Conservation (phyloP, 2,888 invertebrate genomes). For the Trichopoda pennipes region DNA sequence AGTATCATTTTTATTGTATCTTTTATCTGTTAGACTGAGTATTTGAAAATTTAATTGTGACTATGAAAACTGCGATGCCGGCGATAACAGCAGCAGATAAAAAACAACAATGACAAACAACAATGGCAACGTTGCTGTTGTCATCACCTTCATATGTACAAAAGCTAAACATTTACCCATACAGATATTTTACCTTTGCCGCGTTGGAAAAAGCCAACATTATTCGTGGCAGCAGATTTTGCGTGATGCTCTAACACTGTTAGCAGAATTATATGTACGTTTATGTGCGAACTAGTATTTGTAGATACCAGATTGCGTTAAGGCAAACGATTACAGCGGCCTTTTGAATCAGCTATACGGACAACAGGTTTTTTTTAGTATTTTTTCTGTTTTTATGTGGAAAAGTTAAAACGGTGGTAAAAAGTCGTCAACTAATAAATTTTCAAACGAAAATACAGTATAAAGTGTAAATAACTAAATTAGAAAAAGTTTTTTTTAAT, state of each 20-base stretch:
- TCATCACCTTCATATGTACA: slow-evolving; percentile 51
- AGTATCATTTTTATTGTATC: slow-evolving; percentile 55
- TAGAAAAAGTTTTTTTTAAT: slow-evolving; percentile 52
- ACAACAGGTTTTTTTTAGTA: slow-evolving; percentile 70
- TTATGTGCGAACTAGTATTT: slow-evolving; percentile 44
- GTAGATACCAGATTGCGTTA: slow-evolving; percentile 62
- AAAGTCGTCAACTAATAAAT: slow-evolving; percentile 56
- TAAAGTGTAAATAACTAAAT: slow-evolving; percentile 53
- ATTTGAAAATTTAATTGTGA: slow-evolving; percentile 70
- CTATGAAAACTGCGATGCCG: slow-evolving; percentile 57
- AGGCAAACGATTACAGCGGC: slow-evolving; percentile 65
- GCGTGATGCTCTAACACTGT: slow-evolving; percentile 47
- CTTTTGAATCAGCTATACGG: slow-evolving; percentile 66
- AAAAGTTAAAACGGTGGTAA: slow-evolving; percentile 69
- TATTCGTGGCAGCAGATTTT: slow-evolving; percentile 47
- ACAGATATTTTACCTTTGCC: slow-evolving; percentile 52
- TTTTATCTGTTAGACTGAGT: slow-evolving; percentile 70
- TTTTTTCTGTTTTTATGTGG: slow-evolving; percentile 71
- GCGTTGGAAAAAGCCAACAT: slow-evolving; percentile 29
- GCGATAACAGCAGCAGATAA: slow-evolving; percentile 41
- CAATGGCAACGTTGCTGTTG: slow-evolving; percentile 46
- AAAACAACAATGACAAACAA: slow-evolving; percentile 1
- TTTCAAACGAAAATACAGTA: slow-evolving; percentile 46
- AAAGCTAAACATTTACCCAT: slow-evolving; percentile 6
- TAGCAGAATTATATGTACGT: slow-evolving; percentile 25